Percentiles rank a stretch among this genome's conserved stretches.
Conservation (phyloP, 2,113 vertebrate species). For the Triplophysa siluroides region DNA sequence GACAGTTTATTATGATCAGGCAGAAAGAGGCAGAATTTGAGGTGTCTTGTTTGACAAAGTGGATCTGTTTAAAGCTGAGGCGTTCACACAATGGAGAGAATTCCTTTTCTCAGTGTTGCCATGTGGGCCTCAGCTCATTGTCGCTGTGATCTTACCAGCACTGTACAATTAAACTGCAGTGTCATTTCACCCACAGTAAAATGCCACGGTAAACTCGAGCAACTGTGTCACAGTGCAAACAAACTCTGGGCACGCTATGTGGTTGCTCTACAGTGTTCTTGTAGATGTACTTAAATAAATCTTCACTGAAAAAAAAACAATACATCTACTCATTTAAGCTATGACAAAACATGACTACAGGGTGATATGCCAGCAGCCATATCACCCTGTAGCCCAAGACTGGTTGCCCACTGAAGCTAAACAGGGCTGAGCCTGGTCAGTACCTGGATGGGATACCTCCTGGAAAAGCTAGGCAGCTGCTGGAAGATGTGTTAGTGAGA, state of each 20-base stretch:
- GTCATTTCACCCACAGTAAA: constrained; percentile 30
- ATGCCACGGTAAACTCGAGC: background rate
- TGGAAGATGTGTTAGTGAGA: no score
- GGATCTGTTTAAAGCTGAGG: constrained; percentile 1
- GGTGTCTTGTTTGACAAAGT: constrained; percentile 14
- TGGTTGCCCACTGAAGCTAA: no score
- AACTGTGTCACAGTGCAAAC: constrained; percentile 7
- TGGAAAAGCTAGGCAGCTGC: no score
- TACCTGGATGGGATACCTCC: no score
- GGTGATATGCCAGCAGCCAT: no score
- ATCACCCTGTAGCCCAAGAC: no score
- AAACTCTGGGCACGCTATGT: background rate
- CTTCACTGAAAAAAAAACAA: no score
- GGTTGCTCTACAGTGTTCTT: no score
- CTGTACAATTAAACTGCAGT: constrained; percentile 20
- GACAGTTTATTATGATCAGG: background rate
- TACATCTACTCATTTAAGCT: no score
- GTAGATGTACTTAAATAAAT: no score
- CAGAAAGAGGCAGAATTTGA: background rate
- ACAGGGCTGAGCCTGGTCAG: no score
- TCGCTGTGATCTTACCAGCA: background rate
- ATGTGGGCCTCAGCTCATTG: constrained; percentile 1
- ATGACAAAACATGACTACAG: no score
- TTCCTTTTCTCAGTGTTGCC: background rate
- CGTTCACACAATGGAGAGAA: constrained; percentile 23